Evolutionary conservation across 2,888 invertebrate species (phyloP), one percentile per base, ranked within the genome.

Genomic region (Spatulosminthurus flaviceps): DNA sequence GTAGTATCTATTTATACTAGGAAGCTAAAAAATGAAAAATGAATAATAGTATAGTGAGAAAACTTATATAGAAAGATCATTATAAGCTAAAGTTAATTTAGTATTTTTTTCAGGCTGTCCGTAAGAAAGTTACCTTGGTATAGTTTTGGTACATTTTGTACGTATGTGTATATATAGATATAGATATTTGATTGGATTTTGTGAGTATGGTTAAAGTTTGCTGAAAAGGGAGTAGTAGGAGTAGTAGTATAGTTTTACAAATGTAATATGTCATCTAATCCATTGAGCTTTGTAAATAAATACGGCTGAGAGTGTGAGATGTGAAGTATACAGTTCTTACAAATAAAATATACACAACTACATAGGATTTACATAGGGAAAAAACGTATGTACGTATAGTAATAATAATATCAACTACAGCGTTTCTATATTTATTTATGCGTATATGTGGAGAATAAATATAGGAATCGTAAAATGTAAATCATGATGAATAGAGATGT

Each of bases 241-340:
- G n/a, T n/a, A n/a, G n/a, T n/a, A n/a, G n/a, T n/a, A n/a, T 29
- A 29, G n/a, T 67, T 43, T 79, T 73, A 79, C 79, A 79, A 79
- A 79, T 70, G 74, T 79, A 73, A 79, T n/a, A n/a, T 79, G 79
- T 79, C 79, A 76, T 72, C 76, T 79, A 79, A 79, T 79, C 79
- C 79, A 71, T 67, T 80, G 77, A 72, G 77, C 73, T 73, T 79
- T 64, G 77, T 80, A 80, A 80, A 80, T 80, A 80, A 72, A 66
- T 79, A 61, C 21, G 79, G 28, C 51, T 51, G 51, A 51, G 16
- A 34, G 34, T 34, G 9, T 34, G 4, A 34, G 9, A 34, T 34
- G 9, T 34, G 34, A 34, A 34, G 34, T 34, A 34, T 34, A 34
- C 34, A 34, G 34, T n/a, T n/a, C 34, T 4, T 34, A 34, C 34